Percentiles rank a stretch among this genome's conserved stretches.
phyloP scores from a whole-genome alignment of 2,113 vertebrate species.

The Chaenogobius annularis region DNA sequence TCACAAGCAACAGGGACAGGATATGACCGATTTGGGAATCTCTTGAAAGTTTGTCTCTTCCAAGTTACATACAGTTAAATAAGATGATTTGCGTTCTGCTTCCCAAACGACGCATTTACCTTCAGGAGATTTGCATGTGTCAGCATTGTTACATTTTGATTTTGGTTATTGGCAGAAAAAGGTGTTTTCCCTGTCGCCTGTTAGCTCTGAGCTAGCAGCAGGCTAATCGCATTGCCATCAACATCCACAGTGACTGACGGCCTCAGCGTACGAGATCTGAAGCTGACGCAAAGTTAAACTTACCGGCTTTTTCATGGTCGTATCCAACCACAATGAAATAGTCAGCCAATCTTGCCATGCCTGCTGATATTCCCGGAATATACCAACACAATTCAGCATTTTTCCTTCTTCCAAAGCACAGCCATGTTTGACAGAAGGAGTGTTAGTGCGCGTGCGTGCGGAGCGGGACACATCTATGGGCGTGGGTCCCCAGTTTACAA shows the following conservation, averaged over 20 bases:
- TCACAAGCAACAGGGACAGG: conserved; percentile 55
- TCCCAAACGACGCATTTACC: not conserved
- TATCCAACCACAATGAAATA: conserved; percentile 96
- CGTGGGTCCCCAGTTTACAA: conserved; percentile 76
- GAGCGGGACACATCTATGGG: conserved; percentile 68
- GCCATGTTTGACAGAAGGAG: conserved; percentile 93
- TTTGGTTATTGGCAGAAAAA: conserved; percentile 9
- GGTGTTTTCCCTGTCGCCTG: conserved; percentile 38
- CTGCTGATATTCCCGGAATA: conserved; percentile 74
- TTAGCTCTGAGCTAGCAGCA: conserved; percentile 56
- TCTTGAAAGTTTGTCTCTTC: conserved; percentile 52
- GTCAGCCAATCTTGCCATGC: conserved; percentile 93
- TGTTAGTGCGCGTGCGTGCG: conserved; percentile 85
- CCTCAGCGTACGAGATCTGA: conserved; percentile 44
- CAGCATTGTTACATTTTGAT: not conserved
- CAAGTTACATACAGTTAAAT: conserved; percentile 16
- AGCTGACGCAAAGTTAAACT: conserved; percentile 53
- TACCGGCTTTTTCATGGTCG: conserved; percentile 92
- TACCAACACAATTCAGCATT: conserved; percentile 88
- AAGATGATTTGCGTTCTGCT: not conserved
- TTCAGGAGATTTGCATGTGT: not conserved
- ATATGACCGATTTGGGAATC: conserved; percentile 57
- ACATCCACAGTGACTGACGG: conserved; percentile 65
- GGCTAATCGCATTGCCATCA: conserved; percentile 64
- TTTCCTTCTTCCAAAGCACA: conserved; percentile 83